Conservation (phyloP, 2,113 vertebrate species). For the Seriola aureovittata region DNA sequence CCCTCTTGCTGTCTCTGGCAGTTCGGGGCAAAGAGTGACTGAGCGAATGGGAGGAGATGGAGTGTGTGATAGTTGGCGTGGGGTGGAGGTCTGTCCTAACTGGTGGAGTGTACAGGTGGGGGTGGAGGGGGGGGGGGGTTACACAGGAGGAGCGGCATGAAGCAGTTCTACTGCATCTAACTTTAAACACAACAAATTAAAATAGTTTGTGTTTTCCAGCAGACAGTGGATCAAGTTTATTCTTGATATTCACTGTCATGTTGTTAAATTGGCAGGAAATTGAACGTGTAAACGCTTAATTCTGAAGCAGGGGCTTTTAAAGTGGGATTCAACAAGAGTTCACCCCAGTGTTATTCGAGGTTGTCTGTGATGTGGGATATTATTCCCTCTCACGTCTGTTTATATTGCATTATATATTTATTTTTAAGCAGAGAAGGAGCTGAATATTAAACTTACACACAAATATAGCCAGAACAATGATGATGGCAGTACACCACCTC, state of each 20-base stretch:
- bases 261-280: conserved; percentile 86
- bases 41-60: conserved; percentile 57
- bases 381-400: conserved; percentile 87
- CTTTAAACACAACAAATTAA: conserved; percentile 71
- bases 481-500: conserved; percentile 56
- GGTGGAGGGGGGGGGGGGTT: not conserved
- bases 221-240: conserved; percentile 62
- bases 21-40: conserved; percentile 76
- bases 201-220: conserved; percentile 68
- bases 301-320: conserved; percentile 77
- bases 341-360: conserved; percentile 78
- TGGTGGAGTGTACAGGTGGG: conserved; percentile 63
- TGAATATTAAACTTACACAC: conserved; percentile 83
- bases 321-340: conserved; percentile 77
- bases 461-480: conserved; percentile 59
- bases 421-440: conserved; percentile 75
- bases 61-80: conserved; percentile 50
- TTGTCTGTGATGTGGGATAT: conserved; percentile 81
- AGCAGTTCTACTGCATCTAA: conserved; percentile 47
- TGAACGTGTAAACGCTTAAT: conserved; percentile 83
- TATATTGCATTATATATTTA: conserved; percentile 85
- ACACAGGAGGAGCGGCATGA: conserved; percentile 17
- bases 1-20: conserved; percentile 80
- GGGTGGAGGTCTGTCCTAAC: conserved; percentile 51
- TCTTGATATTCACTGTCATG: conserved; percentile 74